Percentiles rank a stretch among this genome's conserved stretches.
These are phyloP conservation scores for Stenchaetothrips biformis DNA, from an alignment of 2,888 invertebrate species.

Conservation along the genomic window DNA sequence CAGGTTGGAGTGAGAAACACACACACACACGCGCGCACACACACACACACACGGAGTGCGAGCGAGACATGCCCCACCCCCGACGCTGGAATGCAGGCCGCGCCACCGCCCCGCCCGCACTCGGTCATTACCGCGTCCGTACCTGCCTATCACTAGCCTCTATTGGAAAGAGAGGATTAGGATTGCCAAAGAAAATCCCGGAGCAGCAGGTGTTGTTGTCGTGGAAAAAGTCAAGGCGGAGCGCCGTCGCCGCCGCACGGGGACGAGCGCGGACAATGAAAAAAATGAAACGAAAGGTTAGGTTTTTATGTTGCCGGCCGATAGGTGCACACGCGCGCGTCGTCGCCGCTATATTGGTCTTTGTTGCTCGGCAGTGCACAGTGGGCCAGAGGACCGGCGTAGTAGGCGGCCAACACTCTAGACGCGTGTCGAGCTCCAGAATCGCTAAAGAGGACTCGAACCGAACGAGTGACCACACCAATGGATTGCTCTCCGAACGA, in stretches of 20 bases:
- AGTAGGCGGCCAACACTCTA: too few relatives aligned
- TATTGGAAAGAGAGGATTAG: not conserved
- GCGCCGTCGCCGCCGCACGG: not conserved
- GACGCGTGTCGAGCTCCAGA: too few relatives aligned
- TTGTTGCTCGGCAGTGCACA: too few relatives aligned
- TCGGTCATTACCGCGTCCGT: not conserved
- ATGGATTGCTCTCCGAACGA: too few relatives aligned
- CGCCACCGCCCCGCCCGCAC: not conserved
- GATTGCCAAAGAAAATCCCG: not conserved
- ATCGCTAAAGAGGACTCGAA: too few relatives aligned
- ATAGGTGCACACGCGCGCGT: too few relatives aligned
- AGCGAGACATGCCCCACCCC: not conserved
- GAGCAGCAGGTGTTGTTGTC: not conserved
- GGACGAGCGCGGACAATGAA: too few relatives aligned
- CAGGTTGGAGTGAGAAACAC: slow-evolving; percentile 18
- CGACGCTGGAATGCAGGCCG: slow-evolving; percentile 1
- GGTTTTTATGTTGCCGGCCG: too few relatives aligned
- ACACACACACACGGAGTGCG: not conserved
- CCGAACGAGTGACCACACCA: too few relatives aligned
- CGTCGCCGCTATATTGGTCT: too few relatives aligned
- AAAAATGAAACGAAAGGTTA: too few relatives aligned
- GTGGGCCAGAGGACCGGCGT: too few relatives aligned
- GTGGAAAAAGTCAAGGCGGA: slow-evolving; percentile 3
- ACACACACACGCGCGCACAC: not conserved
- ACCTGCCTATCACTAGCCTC: not conserved